Percentiles rank a stretch among this genome's conserved stretches.
These are phyloP conservation scores for Chrysoperla carnea DNA, from an alignment of 1,140 invertebrate species.

Conservation along the genomic window DNA sequence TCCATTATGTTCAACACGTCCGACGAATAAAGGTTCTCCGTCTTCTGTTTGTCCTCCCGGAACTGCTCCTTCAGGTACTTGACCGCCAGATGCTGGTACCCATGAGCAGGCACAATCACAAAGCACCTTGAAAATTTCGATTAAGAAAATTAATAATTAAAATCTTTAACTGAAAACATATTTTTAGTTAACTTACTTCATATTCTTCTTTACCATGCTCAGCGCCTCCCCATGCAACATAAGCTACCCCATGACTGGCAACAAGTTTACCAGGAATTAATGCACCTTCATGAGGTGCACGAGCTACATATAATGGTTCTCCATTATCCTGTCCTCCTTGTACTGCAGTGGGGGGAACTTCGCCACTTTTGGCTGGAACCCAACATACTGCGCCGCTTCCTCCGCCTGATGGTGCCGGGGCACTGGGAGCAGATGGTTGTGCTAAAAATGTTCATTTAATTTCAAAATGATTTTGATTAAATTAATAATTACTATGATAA, in stretches of 20 bases:
- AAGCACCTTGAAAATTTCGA: constrained; percentile 24
- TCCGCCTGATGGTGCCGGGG: constrained; percentile 14
- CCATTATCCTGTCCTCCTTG: constrained; percentile 52
- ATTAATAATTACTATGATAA: background rate
- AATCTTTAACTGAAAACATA: background rate
- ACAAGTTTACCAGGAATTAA: constrained; percentile 62
- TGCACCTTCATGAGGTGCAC: constrained; percentile 54
- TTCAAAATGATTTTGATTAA: constrained; percentile 1
- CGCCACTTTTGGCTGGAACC: constrained; percentile 42
- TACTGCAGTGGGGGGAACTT: constrained; percentile 51
- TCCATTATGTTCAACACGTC: constrained; percentile 45
- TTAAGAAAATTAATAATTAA: background rate
- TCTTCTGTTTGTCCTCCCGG: constrained; percentile 53
- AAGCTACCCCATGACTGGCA: constrained; percentile 49
- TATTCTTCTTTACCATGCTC: constrained; percentile 59
- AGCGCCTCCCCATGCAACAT: constrained; percentile 57
- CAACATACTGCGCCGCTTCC: constrained; percentile 28
- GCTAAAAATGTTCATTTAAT: constrained; percentile 1
- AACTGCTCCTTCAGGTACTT: constrained; percentile 51
- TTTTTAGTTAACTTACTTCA: constrained; percentile 32
- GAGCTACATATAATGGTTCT: constrained; percentile 53
- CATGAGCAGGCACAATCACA: constrained; percentile 37
- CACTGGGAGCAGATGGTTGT: background rate
- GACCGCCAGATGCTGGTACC: constrained; percentile 37
- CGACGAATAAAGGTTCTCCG: constrained; percentile 54